These are phyloP conservation scores for Leptodactylus fallax DNA, from an alignment of 2,797 vertebrate genomes.

Conservation along the genomic window DNA sequence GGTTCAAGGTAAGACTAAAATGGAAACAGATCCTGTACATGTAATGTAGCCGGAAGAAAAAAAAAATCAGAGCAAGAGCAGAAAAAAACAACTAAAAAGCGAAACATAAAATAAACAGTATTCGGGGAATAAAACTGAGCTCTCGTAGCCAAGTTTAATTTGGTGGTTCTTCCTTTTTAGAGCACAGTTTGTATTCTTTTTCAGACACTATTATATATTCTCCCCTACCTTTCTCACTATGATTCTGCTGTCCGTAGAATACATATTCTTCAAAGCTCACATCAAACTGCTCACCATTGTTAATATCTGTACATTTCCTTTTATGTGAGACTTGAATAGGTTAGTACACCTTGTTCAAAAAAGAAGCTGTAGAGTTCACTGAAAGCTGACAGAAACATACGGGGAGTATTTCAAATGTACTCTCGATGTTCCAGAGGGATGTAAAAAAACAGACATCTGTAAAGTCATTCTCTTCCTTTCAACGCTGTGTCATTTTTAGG, in stretches of 20 bases:
- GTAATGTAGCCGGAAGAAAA: not conserved
- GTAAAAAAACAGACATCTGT: not conserved
- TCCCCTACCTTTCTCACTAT: not conserved
- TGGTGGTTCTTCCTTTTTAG: not conserved
- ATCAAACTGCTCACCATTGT: conserved; percentile 10
- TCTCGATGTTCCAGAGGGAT: not conserved
- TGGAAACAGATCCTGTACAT: not conserved
- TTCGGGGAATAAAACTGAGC: not conserved
- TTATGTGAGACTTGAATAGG: not conserved
- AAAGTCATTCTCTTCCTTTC: not conserved
- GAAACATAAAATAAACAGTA: not conserved
- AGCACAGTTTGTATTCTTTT: not conserved
- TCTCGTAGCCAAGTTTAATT: no score
- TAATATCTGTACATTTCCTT: conserved; percentile 18
- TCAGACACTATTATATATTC: not conserved
- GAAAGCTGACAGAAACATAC: not conserved
- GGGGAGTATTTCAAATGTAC: not conserved
- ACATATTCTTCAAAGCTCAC: not conserved
- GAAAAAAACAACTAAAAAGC: not conserved
- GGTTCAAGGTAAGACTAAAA: not conserved
- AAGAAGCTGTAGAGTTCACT: not conserved
- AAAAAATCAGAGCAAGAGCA: not conserved
- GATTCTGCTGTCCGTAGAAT: not conserved
- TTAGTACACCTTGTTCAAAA: not conserved
- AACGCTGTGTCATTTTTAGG: not conserved